Evolutionary conservation across 2,888 invertebrate genomes (phyloP).

Genomic region (Cerceris ruficornis): DNA sequence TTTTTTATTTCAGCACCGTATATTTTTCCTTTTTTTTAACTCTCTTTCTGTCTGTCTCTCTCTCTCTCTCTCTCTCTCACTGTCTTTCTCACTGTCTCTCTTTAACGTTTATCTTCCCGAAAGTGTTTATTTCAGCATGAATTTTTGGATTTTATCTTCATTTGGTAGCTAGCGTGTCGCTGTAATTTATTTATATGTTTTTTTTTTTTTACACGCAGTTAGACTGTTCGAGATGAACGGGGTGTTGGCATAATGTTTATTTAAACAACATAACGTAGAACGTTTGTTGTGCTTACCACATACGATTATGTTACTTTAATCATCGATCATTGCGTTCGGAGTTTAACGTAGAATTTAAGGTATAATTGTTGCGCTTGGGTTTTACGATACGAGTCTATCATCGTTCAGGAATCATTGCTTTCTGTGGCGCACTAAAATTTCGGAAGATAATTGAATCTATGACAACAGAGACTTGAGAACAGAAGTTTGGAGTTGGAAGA

Average conservation of each 20-base stretch:
- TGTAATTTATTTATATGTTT: constrained; percentile 41
- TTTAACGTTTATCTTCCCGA: background rate
- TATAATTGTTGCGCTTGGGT: background rate
- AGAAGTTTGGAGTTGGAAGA: no score
- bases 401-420: no score
- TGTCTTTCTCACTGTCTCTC: constrained; percentile 11
- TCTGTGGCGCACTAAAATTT: no score
- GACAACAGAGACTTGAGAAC: no score
- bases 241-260: constrained; percentile 54
- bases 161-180: constrained; percentile 48
- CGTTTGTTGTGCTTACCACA: constrained; percentile 40
- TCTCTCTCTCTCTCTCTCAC: constrained; percentile 4
- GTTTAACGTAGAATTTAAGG: constrained; percentile 2
- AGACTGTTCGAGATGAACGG: constrained; percentile 38
- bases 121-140: constrained; percentile 54
- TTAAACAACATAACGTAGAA: constrained; percentile 29
- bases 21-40: constrained; percentile 37
- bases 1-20: constrained; percentile 52
- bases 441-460: no score
- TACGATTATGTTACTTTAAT: constrained; percentile 7
- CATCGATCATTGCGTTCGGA: background rate
- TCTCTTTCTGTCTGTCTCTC: constrained; percentile 15
- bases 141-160: constrained; percentile 55
- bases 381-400: no score
- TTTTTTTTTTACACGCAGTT: constrained; percentile 39